Conservation (phyloP, 2,888 invertebrate genomes). For the Ctenicera cuprea region DNA sequence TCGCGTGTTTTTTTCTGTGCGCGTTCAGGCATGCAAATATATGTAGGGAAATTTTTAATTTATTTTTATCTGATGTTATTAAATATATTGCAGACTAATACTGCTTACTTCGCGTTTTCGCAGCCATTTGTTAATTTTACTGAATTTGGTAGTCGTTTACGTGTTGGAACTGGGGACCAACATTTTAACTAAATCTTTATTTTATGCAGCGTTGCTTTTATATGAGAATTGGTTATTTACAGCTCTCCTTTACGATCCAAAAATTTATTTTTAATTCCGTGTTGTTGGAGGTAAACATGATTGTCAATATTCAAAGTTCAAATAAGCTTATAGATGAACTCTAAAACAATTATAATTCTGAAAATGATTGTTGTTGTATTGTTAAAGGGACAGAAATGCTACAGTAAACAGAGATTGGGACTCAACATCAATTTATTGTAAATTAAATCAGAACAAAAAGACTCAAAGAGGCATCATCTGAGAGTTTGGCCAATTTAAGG, state of each 20-base stretch:
- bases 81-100: slow-evolving; percentile 29
- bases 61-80: slow-evolving; percentile 34
- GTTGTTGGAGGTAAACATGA: too few relatives aligned
- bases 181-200: slow-evolving; percentile 21
- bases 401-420: too few relatives aligned
- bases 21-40: slow-evolving; percentile 28
- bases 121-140: slow-evolving; percentile 17
- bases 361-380: too few relatives aligned
- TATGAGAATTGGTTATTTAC: neutral
- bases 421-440: too few relatives aligned
- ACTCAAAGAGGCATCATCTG: too few relatives aligned
- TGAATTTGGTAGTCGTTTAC: slow-evolving; percentile 5
- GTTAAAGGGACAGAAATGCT: too few relatives aligned
- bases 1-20: slow-evolving; percentile 30
- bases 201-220: slow-evolving; percentile 12
- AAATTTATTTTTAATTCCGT: neutral
- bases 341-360: too few relatives aligned
- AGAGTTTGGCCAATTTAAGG: too few relatives aligned
- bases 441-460: too few relatives aligned
- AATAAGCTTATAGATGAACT: too few relatives aligned
- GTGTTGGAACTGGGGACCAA: neutral
- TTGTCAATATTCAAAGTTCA: too few relatives aligned
- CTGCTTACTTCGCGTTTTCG: slow-evolving; percentile 20
- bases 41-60: slow-evolving; percentile 36
- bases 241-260: neutral